Base-by-base conservation (phyloP, 37 sponge, comb jelly and placozoan species). In the Oscarella lobularis region DNA sequence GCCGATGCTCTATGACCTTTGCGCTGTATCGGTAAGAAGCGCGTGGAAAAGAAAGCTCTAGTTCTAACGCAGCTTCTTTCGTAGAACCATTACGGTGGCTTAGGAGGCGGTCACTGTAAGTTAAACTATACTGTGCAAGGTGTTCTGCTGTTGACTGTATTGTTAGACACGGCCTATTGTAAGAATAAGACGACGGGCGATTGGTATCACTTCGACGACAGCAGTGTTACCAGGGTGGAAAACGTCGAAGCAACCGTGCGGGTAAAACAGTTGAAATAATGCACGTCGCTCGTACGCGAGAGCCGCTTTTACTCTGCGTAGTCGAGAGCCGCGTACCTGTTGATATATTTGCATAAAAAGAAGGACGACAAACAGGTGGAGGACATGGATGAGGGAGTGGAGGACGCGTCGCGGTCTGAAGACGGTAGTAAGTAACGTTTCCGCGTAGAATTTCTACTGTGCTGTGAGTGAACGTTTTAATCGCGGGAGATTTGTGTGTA, bases 81-180 rank as follows among this genome's bases (percentile, higher is more conserved):
- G 20, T 20, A 48, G 60, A 96, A 96, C 65, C 98, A 96, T 77
- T 96, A 78, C 82, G 98, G 98, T 33, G 98, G 98, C 29, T 66
- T 96, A 83, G 98, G 98, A 3, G 98, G 98, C 6, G 98, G 98
- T 31, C 98, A 96, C 74, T 96, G 91, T 90, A 80, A 81, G 87
- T 78, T 66, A 14, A 31, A 75, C 2, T 2, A 39, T 75, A 39
- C 55, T 75, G 31, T 2, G 2, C 3, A 33, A 2, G 54, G 31
- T 33, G 3, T 32, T 77, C 33, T 3, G 38, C 3, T 3, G 67
- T 77, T 31, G 9, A 5, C 20, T 73, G 72, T 32, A n/a, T 69
- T 77, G 33, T 77, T 66, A 90, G 91, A 94, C 72, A 94, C 95
- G 36, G 90, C 95, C 0, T 94, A 85, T 82, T 78, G 78, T 9